Conservation (phyloP, 2,113 vertebrate genomes). For the Gavialis gangeticus region DNA sequence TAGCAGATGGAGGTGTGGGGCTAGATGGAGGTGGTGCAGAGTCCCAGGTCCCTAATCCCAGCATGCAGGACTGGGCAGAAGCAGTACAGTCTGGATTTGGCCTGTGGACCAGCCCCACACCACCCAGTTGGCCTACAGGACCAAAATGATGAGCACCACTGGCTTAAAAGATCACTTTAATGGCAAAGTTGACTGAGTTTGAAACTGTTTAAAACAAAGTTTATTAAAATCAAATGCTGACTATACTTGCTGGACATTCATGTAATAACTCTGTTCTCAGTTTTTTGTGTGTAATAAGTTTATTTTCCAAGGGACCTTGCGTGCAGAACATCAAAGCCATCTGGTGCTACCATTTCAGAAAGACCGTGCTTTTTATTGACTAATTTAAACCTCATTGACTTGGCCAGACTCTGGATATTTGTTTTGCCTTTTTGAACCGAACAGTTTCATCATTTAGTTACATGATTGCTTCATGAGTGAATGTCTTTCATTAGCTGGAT, state of each 20-base stretch:
- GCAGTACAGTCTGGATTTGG: too few relatives aligned
- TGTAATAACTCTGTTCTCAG: not conserved
- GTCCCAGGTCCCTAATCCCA: too few relatives aligned
- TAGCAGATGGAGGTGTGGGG: too few relatives aligned
- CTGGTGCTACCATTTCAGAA: not conserved
- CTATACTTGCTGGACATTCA: accelerated
- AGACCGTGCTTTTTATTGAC: not conserved
- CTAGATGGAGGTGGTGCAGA: too few relatives aligned
- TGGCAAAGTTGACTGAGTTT: not conserved
- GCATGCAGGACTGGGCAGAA: too few relatives aligned
- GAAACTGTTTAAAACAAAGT: not conserved
- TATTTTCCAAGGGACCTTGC: not conserved
- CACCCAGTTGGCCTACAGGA: too few relatives aligned
- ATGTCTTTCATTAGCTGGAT: constrained; percentile 25
- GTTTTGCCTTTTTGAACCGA: not conserved
- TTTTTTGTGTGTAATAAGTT: not conserved
- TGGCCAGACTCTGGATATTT: not conserved
- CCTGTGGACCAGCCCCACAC: too few relatives aligned
- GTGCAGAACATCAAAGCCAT: not conserved
- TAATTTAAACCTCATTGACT: not conserved
- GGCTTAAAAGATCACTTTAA: not conserved
- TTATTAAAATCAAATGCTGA: accelerated
- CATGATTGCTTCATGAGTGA: not conserved
- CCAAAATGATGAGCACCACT: too few relatives aligned
- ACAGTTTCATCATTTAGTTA: not conserved